These are phyloP conservation scores for Acestrorhynchus altus DNA, from an alignment of 2,797 vertebrate genomes.

Conservation along the genomic window DNA sequence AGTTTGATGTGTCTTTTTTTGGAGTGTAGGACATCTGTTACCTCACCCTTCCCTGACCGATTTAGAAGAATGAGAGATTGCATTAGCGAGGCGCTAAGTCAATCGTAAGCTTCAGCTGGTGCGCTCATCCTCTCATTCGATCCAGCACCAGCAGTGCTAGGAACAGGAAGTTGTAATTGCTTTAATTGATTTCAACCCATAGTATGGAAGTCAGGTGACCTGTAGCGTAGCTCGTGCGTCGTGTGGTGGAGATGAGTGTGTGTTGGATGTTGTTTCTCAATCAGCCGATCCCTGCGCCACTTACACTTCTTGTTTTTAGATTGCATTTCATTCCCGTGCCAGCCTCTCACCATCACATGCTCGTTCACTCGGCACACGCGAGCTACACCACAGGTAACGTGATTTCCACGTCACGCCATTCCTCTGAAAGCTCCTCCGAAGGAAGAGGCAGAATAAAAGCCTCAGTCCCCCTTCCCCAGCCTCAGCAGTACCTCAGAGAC, in stretches of 20 bases:
- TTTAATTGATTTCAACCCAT: neutral
- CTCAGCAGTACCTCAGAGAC: constrained; percentile 45
- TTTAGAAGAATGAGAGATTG: neutral
- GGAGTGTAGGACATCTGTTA: constrained; percentile 6
- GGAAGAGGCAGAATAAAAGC: neutral
- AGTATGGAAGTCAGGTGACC: no score
- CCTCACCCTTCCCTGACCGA: neutral
- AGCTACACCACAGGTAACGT: neutral
- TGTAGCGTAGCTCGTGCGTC: no score
- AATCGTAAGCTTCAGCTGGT: no score
- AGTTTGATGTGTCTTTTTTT: constrained; percentile 25
- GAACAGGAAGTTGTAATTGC: neutral
- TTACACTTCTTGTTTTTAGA: neutral
- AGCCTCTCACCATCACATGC: neutral
- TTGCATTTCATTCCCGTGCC: neutral
- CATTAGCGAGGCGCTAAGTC: neutral
- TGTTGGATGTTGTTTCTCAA: neutral
- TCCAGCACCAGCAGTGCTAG: no score
- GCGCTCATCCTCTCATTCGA: no score
- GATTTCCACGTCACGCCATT: no score
- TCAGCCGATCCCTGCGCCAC: constrained; percentile 9
- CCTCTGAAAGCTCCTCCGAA: neutral
- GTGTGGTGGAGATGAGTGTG: no score
- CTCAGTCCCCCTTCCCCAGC: neutral
- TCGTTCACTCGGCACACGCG: no score